Evolutionary conservation across 2,888 invertebrate species (phyloP).

Genomic region (Sarcophaga rosellei): DNA sequence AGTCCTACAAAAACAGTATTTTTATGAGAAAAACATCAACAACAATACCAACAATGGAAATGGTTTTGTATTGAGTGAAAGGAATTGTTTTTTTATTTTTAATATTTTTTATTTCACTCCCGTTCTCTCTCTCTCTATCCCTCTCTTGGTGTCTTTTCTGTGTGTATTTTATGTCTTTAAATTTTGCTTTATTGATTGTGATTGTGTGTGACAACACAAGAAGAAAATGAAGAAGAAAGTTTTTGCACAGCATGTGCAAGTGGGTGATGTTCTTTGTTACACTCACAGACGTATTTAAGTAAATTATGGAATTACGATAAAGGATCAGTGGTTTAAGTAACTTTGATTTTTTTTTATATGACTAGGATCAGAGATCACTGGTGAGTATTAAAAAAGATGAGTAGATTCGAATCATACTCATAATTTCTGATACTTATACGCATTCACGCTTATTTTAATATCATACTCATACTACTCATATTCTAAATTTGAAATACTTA

Average conservation of each 20-base stretch:
- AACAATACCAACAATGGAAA: conserved; percentile 1
- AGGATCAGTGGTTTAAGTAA: background rate
- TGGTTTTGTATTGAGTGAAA: conserved; percentile 51
- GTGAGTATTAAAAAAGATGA: too few species aligned
- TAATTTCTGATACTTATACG: too few species aligned
- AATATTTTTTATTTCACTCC: background rate
- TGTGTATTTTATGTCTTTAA: conserved; percentile 27
- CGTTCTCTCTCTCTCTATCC: conserved; percentile 6
- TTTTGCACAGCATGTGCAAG: conserved; percentile 33
- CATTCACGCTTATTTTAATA: too few species aligned
- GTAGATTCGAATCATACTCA: too few species aligned
- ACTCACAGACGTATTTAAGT: conserved; percentile 30
- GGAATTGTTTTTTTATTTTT: conserved; percentile 28
- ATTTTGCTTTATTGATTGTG: conserved; percentile 59
- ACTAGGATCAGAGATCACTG: too few species aligned
- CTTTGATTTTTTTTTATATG: too few species aligned
- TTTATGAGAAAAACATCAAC: background rate
- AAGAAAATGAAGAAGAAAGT: background rate
- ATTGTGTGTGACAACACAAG: conserved; percentile 59
- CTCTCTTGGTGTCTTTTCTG: conserved; percentile 1
- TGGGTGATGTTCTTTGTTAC: conserved; percentile 9
- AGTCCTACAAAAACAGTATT: background rate
- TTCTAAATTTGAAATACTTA: too few species aligned
- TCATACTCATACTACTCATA: too few species aligned
- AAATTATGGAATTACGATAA: background rate